Evolutionary conservation across 2,797 vertebrate genomes (phyloP), one percentile per base, ranked within the genome.

Genomic region (Gadopsis marmoratus): DNA sequence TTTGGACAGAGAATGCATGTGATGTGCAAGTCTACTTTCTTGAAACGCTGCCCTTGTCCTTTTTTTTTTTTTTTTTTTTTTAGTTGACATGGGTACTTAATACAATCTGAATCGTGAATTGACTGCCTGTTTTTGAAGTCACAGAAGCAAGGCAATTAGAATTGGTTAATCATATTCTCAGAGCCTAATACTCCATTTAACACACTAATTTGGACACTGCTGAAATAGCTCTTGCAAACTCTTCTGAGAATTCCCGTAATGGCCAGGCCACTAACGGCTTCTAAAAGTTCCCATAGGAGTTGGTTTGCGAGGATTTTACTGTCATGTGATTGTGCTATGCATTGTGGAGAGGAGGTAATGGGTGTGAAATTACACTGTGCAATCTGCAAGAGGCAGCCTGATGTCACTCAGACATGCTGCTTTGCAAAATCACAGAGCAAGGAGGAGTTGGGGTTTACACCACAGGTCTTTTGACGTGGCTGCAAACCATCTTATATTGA

Each of bases 331-430:
- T 90, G 81, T 73, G 84, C 88, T 88, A 66, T 93, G 88, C 88
- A 86, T 93, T 91, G 91, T 90, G 84, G 83, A 86, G 86, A 77
- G 84, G 88, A 90, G 88, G 89, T 93, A 94, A 94, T 92, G 91
- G 90, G 90, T 92, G 92, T 94, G 91, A 93, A 94, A 93, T 93
- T 89, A 87, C 85, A 91, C 85, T 78, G 84, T 88, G 88, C 89
- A 87, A 87, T 92, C 88, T 86, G 91, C 84, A 81, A 76, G 80
- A 64, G 76, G 82, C 80, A 82, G 80, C 76, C 63, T 51, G 66
- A 83, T 89, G 82, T 91, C 82, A 81, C 77, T 79, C 67, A 72
- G 71, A 78, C 76, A 37, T 51, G 41, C 51, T 43, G 72, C 71
- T 74, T 62, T 78, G 26, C 29, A 61, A 55, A 91, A 77, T 66